Evolutionary conservation across 2,797 vertebrate species (phyloP).

Genomic region (Discoglossus pictus): DNA sequence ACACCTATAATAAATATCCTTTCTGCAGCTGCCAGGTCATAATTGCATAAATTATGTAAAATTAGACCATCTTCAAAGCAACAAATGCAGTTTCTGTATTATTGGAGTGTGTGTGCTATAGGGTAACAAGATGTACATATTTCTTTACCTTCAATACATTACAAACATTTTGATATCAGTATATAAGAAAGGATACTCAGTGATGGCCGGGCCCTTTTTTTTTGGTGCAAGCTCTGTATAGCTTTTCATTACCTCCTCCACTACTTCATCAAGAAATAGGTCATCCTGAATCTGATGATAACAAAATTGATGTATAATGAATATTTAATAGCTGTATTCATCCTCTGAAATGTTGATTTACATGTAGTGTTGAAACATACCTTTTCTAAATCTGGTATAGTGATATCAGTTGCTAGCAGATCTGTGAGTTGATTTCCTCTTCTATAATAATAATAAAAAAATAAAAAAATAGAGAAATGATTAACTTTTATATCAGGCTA

Average conservation of each 20-base stretch:
- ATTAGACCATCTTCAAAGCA: too few species aligned
- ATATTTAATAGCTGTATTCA: too few species aligned
- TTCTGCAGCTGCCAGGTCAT: too few species aligned
- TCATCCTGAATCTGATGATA: conserved; percentile 12
- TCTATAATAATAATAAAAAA: conserved; percentile 3
- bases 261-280: conserved; percentile 7
- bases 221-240: conserved; percentile 7
- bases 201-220: conserved; percentile 4
- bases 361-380: conserved; percentile 4
- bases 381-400: fast-evolving
- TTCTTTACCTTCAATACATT: too few species aligned
- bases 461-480: background rate
- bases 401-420: conserved; percentile 20
- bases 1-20: too few species aligned
- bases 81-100: too few species aligned
- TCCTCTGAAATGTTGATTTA: too few species aligned
- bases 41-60: too few species aligned
- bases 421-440: background rate
- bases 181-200: conserved; percentile 5
- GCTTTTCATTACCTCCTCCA: conserved; percentile 17
- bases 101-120: too few species aligned
- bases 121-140: background rate
- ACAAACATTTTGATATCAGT: too few species aligned
- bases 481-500: too few species aligned
- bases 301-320: background rate